Base-by-base conservation (phyloP, 92 coral and sea anemone species). In the Actinostola sp. region DNA sequence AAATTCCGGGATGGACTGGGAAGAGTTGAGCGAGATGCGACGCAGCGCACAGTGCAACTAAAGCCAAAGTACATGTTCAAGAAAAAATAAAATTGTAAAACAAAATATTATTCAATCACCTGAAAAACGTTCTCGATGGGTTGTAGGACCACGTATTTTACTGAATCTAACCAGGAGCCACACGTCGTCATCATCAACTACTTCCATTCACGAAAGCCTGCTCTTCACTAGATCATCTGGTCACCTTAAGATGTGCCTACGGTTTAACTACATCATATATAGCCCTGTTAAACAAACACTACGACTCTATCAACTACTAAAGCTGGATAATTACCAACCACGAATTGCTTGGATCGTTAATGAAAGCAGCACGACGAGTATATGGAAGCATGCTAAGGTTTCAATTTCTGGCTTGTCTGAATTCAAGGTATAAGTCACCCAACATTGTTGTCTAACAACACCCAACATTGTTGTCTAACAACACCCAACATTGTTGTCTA, bases 361-460 rank as follows among this genome's bases (percentile, higher is more conserved):
- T 34, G 89, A 79, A 34, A 59, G 60, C 4, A 58, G 67, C 41
- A 75, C 63, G 15, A 67, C 80, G 1, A 60, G 35, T 11, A 42
- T 60, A 7, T 90, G 96, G 96, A 87, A 51, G 43, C 69, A 78
- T 26, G 86, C 78, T 46, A 61, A 77, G 58, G 84, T 83, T 11
- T 52, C 82, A 3, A 16, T 90, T 34, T 45, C 96, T 19, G 80
- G 92, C 48, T 78, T 79, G 14, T 52, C 80, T 44, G 74, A 79
- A 26, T 67, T 78, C 43, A 74, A 70, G 78, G 96, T 90, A 80
- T 27, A 11, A 63, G 2, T 0, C 33, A 41, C 21, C 9, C 11
- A 52, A 0, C 15, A 4, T 9, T 43, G 4, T 66, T 8, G 23
- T 1, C 2, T 41, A 38, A 21, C 11, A 64, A 39, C 4, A 9